A percentile compares a stretch with the other conserved stretches of the same genome.
Evolutionary conservation across 2,113 vertebrate genomes (phyloP).

Genomic region (Stigmatopora nigra): DNA sequence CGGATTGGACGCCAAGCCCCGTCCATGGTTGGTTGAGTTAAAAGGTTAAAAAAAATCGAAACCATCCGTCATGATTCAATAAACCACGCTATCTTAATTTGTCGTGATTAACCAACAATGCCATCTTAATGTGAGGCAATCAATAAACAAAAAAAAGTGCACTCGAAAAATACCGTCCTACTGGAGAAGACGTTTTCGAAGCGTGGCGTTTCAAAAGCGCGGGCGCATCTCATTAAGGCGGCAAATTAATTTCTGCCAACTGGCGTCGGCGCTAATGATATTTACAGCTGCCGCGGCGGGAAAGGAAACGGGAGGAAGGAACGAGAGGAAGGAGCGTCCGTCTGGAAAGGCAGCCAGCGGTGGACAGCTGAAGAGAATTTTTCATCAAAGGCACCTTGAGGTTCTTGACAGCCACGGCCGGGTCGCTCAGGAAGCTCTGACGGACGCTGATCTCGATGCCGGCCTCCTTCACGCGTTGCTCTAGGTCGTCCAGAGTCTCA

Average conservation of each 20-base stretch:
- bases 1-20: too few species aligned
- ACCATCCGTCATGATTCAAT: too few species aligned
- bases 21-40: too few species aligned
- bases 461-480: slow-evolving; percentile 85
- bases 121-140: too few species aligned
- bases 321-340: slow-evolving; percentile 14
- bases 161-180: too few species aligned
- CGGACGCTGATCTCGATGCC: slow-evolving; percentile 92
- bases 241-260: slow-evolving; percentile 53
- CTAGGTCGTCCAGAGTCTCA: slow-evolving; percentile 89
- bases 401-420: slow-evolving; percentile 87
- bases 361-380: slow-evolving; percentile 60
- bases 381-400: slow-evolving; percentile 81
- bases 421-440: slow-evolving; percentile 93
- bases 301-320: slow-evolving; percentile 9
- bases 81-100: too few species aligned
- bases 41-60: too few species aligned
- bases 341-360: not conserved
- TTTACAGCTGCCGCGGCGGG: slow-evolving; percentile 34
- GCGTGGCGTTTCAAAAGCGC: slow-evolving; percentile 30
- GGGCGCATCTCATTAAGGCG: slow-evolving; percentile 50
- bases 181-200: not conserved
- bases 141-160: too few species aligned
- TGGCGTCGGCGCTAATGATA: slow-evolving; percentile 53
- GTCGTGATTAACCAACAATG: too few species aligned